These are phyloP conservation scores for Myotis daubentonii DNA, from an alignment of 2,797 vertebrate species.

Conservation along the genomic window DNA sequence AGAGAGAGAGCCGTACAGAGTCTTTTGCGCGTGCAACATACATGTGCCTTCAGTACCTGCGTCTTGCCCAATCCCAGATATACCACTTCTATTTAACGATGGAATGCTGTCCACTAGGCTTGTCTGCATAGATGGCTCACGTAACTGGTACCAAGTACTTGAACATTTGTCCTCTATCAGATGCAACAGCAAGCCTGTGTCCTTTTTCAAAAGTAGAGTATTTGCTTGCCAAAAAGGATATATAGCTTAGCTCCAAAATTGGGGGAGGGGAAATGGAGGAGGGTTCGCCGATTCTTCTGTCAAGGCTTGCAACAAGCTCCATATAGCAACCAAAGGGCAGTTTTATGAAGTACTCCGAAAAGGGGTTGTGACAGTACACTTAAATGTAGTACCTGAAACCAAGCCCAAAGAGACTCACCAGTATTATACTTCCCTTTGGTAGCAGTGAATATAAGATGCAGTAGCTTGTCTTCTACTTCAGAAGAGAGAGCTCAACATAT, in stretches of 20 bases:
- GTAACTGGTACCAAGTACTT: neutral
- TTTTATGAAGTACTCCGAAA: neutral
- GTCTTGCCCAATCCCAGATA: constrained; percentile 24
- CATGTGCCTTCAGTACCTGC: neutral
- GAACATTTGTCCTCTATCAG: constrained; percentile 11
- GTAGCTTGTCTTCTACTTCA: neutral
- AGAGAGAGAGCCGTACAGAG: neutral
- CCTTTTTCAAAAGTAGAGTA: neutral
- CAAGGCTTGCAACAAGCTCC: neutral
- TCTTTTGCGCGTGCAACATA: neutral
- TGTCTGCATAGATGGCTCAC: neutral
- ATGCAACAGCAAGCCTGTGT: neutral
- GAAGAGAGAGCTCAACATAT: neutral
- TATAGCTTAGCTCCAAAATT: neutral
- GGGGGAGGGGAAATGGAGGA: neutral
- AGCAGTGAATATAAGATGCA: neutral
- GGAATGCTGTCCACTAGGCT: neutral
- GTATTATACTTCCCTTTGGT: neutral
- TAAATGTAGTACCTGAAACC: neutral
- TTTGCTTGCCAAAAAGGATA: constrained; percentile 17
- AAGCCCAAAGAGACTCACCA: constrained; percentile 10
- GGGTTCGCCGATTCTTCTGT: neutral
- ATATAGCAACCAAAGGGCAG: neutral
- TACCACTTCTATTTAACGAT: neutral
- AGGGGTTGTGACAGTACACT: neutral